Conservation (phyloP, 2,797 vertebrate genomes). For the Protonibea diacanthus region DNA sequence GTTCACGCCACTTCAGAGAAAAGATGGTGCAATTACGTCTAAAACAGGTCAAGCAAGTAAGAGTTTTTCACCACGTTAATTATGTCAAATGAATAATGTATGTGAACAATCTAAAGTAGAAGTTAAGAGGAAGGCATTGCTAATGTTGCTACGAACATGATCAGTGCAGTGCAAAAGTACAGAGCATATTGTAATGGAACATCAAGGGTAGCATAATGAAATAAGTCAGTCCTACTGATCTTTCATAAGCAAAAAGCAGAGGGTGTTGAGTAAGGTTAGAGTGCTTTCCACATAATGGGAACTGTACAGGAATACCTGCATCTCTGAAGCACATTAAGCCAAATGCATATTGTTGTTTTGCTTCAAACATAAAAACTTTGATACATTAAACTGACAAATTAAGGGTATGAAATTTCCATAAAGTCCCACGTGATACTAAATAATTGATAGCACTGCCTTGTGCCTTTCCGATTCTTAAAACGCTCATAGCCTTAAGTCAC, state of each 20-base stretch:
- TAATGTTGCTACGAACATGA: conserved; percentile 4
- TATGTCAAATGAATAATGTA: conserved; percentile 58
- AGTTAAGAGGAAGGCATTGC: conserved; percentile 30
- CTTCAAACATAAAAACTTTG: not conserved
- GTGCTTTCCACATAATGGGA: conserved; percentile 18
- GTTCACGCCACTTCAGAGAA: conserved; percentile 5
- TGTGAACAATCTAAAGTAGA: conserved; percentile 32
- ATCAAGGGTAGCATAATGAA: conserved; percentile 23
- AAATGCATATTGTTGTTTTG: conserved; percentile 17
- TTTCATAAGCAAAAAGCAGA: conserved; percentile 25
- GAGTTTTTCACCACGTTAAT: conserved; percentile 35
- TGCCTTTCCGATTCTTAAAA: conserved; percentile 6
- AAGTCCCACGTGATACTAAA: conserved; percentile 2
- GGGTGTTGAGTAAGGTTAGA: not conserved
- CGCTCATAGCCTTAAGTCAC: conserved; percentile 40
- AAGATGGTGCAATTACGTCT: conserved; percentile 15
- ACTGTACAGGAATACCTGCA: conserved; percentile 1
- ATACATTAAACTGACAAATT: not conserved
- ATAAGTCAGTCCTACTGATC: conserved; percentile 10
- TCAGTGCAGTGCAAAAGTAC: conserved; percentile 3
- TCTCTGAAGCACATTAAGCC: conserved; percentile 5
- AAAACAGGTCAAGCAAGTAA: conserved; percentile 13
- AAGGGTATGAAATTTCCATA: not conserved
- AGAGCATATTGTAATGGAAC: conserved; percentile 18
- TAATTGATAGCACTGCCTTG: conserved; percentile 28